Evolutionary conservation across 2,888 invertebrate species (phyloP), one percentile per base, ranked within the genome.

Genomic region (Athalia rosae): DNA sequence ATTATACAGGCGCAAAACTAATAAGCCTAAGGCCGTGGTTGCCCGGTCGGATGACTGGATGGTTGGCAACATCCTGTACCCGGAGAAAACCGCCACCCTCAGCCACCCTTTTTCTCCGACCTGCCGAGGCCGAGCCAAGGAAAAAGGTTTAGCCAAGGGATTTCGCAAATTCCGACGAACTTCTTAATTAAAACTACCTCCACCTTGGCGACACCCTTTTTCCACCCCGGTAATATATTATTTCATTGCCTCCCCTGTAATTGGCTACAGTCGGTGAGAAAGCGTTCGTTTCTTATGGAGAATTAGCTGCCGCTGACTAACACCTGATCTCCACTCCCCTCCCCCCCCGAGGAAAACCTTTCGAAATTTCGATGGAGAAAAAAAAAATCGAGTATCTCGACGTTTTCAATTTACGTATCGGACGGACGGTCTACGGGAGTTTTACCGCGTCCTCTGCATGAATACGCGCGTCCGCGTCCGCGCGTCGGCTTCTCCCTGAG

Each of bases 111-210:
- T 28, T 56, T 13, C 74, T 58, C 4, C 48, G 13, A 69, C n/a
- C 56, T 28, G 56, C 43, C n/a, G 71, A 45, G 62, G 48, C 62
- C 28, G 28, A 58, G n/a, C 43, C 28, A 48, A 62, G 61, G 74
- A 74, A 74, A 74, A 74, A 74, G 74, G 74, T 48, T 74, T 15
- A 74, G 47, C 59, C 61, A 62, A 41, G 41, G 74, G 74, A 74
- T 74, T 74, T 74, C 61, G 61, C 62, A 74, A 74, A 74, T 74
- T 74, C 48, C 74, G 47, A 48, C 43, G 48, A 74, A 74, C 61
- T 74, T 74, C 74, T 74, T 74, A 74, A 74, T 74, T 74, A 74
- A 74, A 74, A 74, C 61, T 59, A 61, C 61, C 74, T 45, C 48
- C 48, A 61, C 59, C 61, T 58, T 45, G 71, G 73, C 61, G 73